Base-by-base conservation (phyloP, 37 sponge, comb jelly and placozoan genomes). In the Petrosia ficiformis region DNA sequence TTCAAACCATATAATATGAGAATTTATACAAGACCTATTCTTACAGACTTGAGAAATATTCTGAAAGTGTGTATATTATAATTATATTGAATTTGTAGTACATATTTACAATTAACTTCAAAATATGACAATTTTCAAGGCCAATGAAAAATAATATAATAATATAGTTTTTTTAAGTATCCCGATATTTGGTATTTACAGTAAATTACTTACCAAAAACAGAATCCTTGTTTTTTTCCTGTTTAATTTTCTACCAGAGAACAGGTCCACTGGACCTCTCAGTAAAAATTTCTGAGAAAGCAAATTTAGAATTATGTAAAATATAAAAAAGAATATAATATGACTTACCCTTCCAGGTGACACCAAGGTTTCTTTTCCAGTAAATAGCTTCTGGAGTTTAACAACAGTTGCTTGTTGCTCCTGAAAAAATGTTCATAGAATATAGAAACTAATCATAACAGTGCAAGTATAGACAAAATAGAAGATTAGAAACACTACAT, bases 381-480 rank as follows among this genome's bases (percentile, higher is more conserved):
- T 64, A 57, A 86, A 74, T 22, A 39, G 68, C 65, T 74, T 75
- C 31, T 80, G 75, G 25, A 86, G 61, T 39, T 75, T 43, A 29
- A 86, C 76, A 5, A 86, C 65, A 39, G 56, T 56, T 25, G 81
- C 87, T 68, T 86, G 87, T 34, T 80, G 79, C 39, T 86, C 80
- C 87, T 86, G 44, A 10, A 25, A 3, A 2, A 31, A 28, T 19
- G 26, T 59, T 57, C 25, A 21, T 21, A 63, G n/a, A 58, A 30
- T 52, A 56, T 59, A n/a, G 38, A 37, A 22, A 19, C 32, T 52
- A 6, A 35, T 68, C 58, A 14, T 2, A 48, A 11, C 1, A 43
- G 54, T 44, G 22, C 14, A 39, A 30, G 68, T 67, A 39, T 59
- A 30, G 34, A 33, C 69, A 68, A 11, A n/a, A n/a, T n/a, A n/a